Base-by-base conservation (phyloP, 2,113 vertebrate species). In the Zingel zingel region DNA sequence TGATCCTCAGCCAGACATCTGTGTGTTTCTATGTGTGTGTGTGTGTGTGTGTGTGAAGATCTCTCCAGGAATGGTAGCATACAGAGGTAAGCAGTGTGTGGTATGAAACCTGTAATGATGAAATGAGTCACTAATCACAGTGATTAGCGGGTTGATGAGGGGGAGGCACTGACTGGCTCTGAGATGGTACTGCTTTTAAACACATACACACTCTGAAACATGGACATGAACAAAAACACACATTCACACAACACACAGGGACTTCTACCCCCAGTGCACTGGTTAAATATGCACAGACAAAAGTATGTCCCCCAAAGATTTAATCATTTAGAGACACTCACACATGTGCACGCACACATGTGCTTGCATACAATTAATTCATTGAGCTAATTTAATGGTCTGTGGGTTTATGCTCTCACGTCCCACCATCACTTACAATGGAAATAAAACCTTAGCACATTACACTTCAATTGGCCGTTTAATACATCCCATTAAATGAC, bases 41-140 rank as follows among this genome's bases (percentile, higher is more conserved):
- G 48, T 78, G 74, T 70, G 64, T 76, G 66, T 72, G 39, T 43
- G 78, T 63, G 67, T 25, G 45, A 65, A 64, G 51, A 62, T 82
- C 71, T 83, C 64, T 81, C 77, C 58, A 68, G 79, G 58, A 85
- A 69, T 25, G 33, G 73, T 56, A 64, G 36, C 48, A 72, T 78
- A 51, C 27, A 59, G 72, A 91, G 80, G 77, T 83, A 30, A 81
- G 77, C 75, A 63, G 81, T 87, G 79, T 82, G 84, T 78, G 77
- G 82, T 86, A 74, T 92, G 84, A 90, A 93, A 89, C 90, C 87
- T 87, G 87, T 90, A 91, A 92, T 89, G 82, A 86, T 86, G 84
- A 93, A 91, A 91, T 89, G 86, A 94, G 84, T 89, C 86, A 87
- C 92, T 90, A 93, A 94, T 94, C 92, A 90, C 84, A 67, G 88